phyloP scores from a whole-genome alignment of 2,888 invertebrate species.

The Lasioglossum leucozonium region DNA sequence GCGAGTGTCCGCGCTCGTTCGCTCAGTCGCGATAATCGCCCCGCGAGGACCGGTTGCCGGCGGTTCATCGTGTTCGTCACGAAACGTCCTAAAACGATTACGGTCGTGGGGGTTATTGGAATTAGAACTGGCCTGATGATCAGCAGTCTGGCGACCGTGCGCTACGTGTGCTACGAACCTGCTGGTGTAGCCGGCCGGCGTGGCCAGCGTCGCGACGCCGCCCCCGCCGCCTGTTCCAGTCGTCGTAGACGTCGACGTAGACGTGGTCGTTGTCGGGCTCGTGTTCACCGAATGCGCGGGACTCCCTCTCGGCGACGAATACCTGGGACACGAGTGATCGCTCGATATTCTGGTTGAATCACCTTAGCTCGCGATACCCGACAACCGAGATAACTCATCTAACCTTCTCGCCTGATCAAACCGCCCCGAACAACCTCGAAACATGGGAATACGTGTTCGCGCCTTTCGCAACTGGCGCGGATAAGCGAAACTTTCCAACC shows the following conservation, averaged over 20 bases:
- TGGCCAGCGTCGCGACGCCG: slow-evolving; percentile 59
- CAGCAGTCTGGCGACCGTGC: slow-evolving; percentile 59
- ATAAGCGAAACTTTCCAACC: too few species aligned
- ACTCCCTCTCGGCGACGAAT: slow-evolving; percentile 82
- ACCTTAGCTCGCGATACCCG: neutral
- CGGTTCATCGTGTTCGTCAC: slow-evolving; percentile 69
- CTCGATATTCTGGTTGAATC: slow-evolving; percentile 50
- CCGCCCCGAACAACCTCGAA: neutral
- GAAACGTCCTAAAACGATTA: slow-evolving; percentile 82
- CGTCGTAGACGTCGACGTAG: slow-evolving; percentile 73
- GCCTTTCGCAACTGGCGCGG: too few species aligned
- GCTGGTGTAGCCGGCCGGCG: slow-evolving; percentile 88
- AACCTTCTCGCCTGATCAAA: neutral
- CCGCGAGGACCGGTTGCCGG: slow-evolving; percentile 67
- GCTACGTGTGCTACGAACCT: slow-evolving; percentile 84
- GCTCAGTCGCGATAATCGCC: slow-evolving; percentile 64
- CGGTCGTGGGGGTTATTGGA: slow-evolving; percentile 82
- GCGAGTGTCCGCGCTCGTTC: slow-evolving; percentile 57
- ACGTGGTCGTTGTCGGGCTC: slow-evolving; percentile 72
- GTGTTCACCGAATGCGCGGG: slow-evolving; percentile 80
- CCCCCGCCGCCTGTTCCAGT: slow-evolving; percentile 67
- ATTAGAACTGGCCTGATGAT: slow-evolving; percentile 80
- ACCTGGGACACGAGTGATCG: slow-evolving; percentile 76
- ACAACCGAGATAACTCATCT: neutral
- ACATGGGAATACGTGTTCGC: too few species aligned